These are phyloP conservation scores for Penaeus monodon DNA, from an alignment of 2,888 invertebrate species.

Conservation along the genomic window DNA sequence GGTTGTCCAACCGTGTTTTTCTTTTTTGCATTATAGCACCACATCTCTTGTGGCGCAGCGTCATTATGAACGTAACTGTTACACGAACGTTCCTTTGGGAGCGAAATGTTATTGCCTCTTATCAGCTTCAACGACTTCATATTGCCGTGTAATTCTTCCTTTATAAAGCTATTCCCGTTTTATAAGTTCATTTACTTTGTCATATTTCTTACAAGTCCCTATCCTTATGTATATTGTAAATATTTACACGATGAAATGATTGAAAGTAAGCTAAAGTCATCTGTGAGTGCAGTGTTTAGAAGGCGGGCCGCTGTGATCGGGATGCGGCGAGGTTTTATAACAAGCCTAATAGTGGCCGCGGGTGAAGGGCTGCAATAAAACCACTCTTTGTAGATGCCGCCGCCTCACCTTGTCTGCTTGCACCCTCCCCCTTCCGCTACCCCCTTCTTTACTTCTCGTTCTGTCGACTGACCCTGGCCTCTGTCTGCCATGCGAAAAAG, in stretches of 20 bases:
- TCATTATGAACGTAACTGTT: too few species aligned
- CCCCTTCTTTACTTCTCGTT: not conserved
- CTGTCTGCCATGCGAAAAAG: not conserved
- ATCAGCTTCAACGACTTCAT: too few species aligned
- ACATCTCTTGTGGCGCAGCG: too few species aligned
- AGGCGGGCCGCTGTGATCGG: conserved; percentile 14
- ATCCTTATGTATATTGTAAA: too few species aligned
- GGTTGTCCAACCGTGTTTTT: too few species aligned
- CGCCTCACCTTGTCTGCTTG: conserved; percentile 32
- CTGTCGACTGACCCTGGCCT: not conserved
- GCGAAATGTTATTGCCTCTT: too few species aligned
- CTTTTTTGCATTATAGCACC: too few species aligned
- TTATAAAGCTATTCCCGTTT: too few species aligned
- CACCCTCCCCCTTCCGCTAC: not conserved
- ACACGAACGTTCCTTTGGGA: too few species aligned
- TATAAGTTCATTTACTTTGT: too few species aligned
- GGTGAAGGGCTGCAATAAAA: conserved; percentile 34
- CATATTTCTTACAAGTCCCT: too few species aligned
- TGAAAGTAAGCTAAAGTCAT: not conserved
- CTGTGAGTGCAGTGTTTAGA: not conserved
- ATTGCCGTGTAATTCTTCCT: too few species aligned
- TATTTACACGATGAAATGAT: not conserved
- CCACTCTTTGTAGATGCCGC: conserved; percentile 26
- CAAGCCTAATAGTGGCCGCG: conserved; percentile 36
- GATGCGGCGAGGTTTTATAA: conserved; percentile 34